phyloP scores from a whole-genome alignment of 2,888 invertebrate species.

The Spatulosminthurus flaviceps region DNA sequence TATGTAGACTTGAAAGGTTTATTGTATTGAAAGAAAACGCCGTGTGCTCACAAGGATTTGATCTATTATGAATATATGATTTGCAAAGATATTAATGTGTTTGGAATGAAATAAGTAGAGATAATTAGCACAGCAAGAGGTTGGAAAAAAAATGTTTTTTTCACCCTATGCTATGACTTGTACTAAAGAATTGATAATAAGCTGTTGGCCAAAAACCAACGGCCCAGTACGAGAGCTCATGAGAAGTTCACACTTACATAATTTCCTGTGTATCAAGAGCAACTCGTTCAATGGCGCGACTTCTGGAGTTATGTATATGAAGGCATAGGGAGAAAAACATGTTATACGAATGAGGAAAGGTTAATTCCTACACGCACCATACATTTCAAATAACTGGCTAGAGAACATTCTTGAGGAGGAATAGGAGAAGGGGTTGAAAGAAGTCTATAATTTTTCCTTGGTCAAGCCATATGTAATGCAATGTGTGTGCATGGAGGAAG shows the following conservation, averaged over 20 bases:
- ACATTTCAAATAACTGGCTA: not conserved
- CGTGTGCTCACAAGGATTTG: not conserved
- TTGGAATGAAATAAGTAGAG: conserved; percentile 12
- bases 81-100: conserved; percentile 7
- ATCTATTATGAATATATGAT: not conserved
- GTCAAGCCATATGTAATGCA: too few relatives aligned
- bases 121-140: conserved; percentile 3
- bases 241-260: too few relatives aligned
- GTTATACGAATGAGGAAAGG: too few relatives aligned
- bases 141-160: not conserved
- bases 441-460: conserved; percentile 3
- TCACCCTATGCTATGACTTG: not conserved
- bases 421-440: too few relatives aligned
- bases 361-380: not conserved
- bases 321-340: not conserved
- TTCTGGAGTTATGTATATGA: not conserved
- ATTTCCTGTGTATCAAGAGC: too few relatives aligned
- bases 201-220: too few relatives aligned
- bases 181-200: too few relatives aligned
- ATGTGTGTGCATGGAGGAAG: too few relatives aligned
- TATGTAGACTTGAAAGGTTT: too few relatives aligned
- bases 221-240: too few relatives aligned
- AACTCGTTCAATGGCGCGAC: too few relatives aligned
- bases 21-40: too few relatives aligned
- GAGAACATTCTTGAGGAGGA: not conserved